Base-by-base conservation (phyloP, 2,888 invertebrate species). In the Drosophila austrosaltans region DNA sequence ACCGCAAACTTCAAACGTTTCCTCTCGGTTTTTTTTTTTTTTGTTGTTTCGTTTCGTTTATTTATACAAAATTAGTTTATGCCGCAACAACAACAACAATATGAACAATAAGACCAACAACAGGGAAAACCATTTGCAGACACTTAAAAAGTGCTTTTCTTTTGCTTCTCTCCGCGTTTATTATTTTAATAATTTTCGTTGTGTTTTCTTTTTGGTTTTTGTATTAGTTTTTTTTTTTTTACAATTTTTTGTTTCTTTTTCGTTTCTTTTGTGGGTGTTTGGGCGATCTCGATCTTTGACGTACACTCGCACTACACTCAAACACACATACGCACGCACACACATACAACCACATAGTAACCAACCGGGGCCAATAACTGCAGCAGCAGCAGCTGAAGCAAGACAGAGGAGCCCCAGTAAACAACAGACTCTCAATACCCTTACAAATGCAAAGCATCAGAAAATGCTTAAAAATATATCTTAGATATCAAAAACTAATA, bases 61-160 rank as follows among this genome's bases (percentile, higher is more conserved):
- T 83, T 85, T 87, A 83, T 80, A 82, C 70, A 75, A 88, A 82
- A 85, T 85, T 85, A 83, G 86, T 87, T 83, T 83, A 85, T 79
- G 83, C 72, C 71, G 48, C 74, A 72, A 65, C 39, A 60, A 16
- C 48, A 28, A 16, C 16, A 16, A 16, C 16, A 16, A 12, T 20
- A 68, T 44, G 63, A 69, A 65, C 67, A 68, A 70, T 66, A 68
- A 58, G 57, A 63, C 53, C 57, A 61, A 57, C 59, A 76, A 66
- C 58, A 56, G 25, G 10, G 48, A 59, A 64, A 69, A 59, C 69
- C 58, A 59, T 58, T 63, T 48, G 63, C 72, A 60, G 64, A 53
- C 89, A 83, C 89, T 89, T 89, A 71, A 85, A 82, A 85, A 85
- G 77, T 69, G 86, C 88, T 69, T 80, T 76, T 78, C 79, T 64